Conservation (phyloP, 2,113 vertebrate genomes). For the Salvelinus alpinus region DNA sequence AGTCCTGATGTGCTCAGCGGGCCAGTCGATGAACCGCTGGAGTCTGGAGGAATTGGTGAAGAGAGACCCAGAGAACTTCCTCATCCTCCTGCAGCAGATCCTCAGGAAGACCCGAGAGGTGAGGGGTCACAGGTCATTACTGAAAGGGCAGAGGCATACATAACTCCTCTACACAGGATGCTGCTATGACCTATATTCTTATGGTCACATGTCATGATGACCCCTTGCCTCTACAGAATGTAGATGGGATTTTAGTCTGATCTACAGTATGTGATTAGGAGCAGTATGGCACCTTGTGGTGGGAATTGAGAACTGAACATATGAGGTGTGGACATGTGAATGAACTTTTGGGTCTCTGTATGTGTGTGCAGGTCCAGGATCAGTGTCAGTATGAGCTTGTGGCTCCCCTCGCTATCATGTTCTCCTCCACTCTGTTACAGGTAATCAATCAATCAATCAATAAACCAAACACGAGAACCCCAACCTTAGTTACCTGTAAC, state of each 20-base stretch:
- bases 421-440: conserved; percentile 86
- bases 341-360: not conserved
- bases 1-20: conserved; percentile 70
- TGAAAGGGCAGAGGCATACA: too few species aligned
- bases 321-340: not conserved
- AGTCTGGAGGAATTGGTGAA: conserved; percentile 93
- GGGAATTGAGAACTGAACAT: too few species aligned
- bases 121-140: conserved; percentile 24
- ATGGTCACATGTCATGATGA: too few species aligned
- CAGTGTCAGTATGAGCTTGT: conserved; percentile 89
- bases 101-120: conserved; percentile 88
- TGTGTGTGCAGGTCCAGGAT: conserved; percentile 81
- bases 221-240: too few species aligned
- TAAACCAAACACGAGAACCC: too few species aligned
- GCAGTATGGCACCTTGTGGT: too few species aligned
- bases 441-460: conserved; percentile 62
- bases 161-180: too few species aligned
- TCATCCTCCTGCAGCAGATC: conserved; percentile 94
- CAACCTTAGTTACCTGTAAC: not conserved
- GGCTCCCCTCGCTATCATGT: conserved; percentile 86
- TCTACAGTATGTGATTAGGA: too few species aligned
- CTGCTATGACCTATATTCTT: too few species aligned
- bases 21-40: conserved; percentile 96
- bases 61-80: conserved; percentile 86
- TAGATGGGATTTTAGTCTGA: too few species aligned